A percentile compares a stretch with the other conserved stretches of the same genome.
Evolutionary conservation across 2,888 invertebrate genomes (phyloP).

Genomic region (Chromoteleia sp.): DNA sequence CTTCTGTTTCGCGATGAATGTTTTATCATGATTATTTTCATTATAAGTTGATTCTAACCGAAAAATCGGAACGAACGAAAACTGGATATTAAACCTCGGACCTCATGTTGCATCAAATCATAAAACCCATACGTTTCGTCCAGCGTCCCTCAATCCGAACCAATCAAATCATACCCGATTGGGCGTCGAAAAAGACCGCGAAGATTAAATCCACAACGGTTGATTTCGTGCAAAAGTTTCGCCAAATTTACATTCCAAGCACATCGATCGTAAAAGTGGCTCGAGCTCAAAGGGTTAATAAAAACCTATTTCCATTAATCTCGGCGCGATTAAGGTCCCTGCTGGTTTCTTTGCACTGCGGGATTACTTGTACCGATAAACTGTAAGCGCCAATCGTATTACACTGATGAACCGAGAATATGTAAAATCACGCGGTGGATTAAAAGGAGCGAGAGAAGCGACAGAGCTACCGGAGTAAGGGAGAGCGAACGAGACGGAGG

Average conservation of each 20-base stretch:
- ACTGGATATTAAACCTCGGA: too few relatives aligned
- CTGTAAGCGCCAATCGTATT: constrained; percentile 20
- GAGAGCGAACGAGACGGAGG: too few relatives aligned
- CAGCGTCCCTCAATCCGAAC: constrained; percentile 15
- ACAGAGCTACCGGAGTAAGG: too few relatives aligned
- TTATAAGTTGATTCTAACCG: too few relatives aligned
- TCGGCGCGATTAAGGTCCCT: constrained; percentile 20
- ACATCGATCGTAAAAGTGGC: constrained; percentile 32
- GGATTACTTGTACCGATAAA: constrained; percentile 37
- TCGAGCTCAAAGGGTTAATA: constrained; percentile 35
- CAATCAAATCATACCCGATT: constrained; percentile 36
- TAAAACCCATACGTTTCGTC: constrained; percentile 2
- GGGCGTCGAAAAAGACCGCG: constrained; percentile 27
- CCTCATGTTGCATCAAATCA: not conserved
- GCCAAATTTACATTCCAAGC: constrained; percentile 36
- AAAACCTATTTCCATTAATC: constrained; percentile 42
- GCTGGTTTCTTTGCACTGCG: constrained; percentile 24
- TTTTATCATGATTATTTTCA: too few relatives aligned
- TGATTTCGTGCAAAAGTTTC: constrained; percentile 41
- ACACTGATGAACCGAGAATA: constrained; percentile 34
- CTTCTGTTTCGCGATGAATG: too few relatives aligned
- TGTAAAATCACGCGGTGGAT: constrained; percentile 35
- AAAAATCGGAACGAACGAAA: too few relatives aligned
- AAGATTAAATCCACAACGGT: constrained; percentile 38
- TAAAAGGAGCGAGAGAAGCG: too few relatives aligned